A percentile compares a stretch with the other conserved stretches of the same genome.
phyloP scores from a whole-genome alignment of 2,113 vertebrate species.

The Dipodomys merriami region DNA sequence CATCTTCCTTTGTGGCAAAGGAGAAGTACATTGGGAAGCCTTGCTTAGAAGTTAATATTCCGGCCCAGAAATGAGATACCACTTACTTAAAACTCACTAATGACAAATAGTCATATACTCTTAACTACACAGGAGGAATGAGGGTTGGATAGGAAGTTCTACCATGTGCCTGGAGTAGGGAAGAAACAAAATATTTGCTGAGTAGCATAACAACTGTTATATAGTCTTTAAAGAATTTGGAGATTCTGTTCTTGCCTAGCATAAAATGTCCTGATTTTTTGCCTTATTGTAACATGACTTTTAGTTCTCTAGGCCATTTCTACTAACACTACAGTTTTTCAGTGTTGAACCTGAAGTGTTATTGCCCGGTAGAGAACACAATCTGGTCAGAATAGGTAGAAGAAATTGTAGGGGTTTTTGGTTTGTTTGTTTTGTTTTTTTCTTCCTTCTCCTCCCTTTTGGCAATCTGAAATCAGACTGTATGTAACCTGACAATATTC shows the following conservation, averaged over 20 bases:
- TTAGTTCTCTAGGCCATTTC: not conserved
- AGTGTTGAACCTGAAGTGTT: not conserved
- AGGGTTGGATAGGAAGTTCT: not conserved
- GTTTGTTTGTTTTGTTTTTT: too few relatives aligned
- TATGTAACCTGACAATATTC: not conserved
- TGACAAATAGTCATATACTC: not conserved
- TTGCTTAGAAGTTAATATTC: not conserved
- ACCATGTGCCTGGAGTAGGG: not conserved
- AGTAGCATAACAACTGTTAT: not conserved
- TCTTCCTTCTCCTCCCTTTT: not conserved
- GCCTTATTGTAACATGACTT: not conserved
- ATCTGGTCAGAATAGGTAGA: not conserved
- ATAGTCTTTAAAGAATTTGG: not conserved
- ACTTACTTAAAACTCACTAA: not conserved
- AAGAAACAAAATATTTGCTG: not conserved
- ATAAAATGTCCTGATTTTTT: constrained; percentile 36
- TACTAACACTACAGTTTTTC: not conserved
- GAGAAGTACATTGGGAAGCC: not conserved
- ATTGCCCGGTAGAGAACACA: not conserved
- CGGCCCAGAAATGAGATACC: not conserved
- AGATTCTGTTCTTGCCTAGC: not conserved
- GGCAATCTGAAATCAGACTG: constrained; percentile 19
- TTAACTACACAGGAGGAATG: too few relatives aligned
- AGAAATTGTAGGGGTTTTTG: not conserved
- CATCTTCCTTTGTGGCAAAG: not conserved